Evolutionary conservation across 92 coral and sea anemone species (phyloP), one percentile per base, ranked within the genome.

Genomic region (Isaurus tuberculatus): DNA sequence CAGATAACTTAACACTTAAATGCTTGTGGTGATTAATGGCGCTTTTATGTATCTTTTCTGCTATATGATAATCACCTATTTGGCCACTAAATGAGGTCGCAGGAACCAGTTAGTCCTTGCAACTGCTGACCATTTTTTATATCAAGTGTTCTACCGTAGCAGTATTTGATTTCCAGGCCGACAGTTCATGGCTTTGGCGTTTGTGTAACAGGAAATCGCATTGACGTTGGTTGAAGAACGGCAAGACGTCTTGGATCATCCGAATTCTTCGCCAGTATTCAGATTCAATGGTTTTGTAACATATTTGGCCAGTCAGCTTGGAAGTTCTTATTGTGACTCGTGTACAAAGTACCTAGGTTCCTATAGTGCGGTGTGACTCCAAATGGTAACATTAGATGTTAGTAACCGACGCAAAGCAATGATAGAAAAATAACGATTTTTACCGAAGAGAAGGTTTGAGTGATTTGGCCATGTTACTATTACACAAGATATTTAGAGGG

Each of bases 371-470:
- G 14, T 43, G 34, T 9, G 31, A 44, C 16, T 42, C 23, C 61
- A 44, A 72, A 28, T 5, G 32, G 60, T 48, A 72, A 30, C 57
- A 8, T 28, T 4, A 26, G 78, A 27, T 27, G 16, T 26, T 43
- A 43, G n/a, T 43, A 72, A 72, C 51, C 14, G 37, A 25, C 19
- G 20, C 58, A 37, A 69, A n/a, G 11, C 49, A n/a, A 14, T 8
- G 23, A 22, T 9, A n/a, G 75, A 70, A 13, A 70, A 40, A 6
- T 37, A 70, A 40, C 75, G 23, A 36, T 70, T 70, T 40, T 37
- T 15, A 14, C 49, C 27, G 3, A 17, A 55, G 27, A 26, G 46
- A 67, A 27, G 42, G 72, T 43, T 0, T 22, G 23, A 17, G 36
- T 25, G 11, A 44, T 34, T 37, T 1, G 29, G 2, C 63, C 19